phyloP scores from a whole-genome alignment of 1,140 invertebrate species.

The Tetragonula clypearis region DNA sequence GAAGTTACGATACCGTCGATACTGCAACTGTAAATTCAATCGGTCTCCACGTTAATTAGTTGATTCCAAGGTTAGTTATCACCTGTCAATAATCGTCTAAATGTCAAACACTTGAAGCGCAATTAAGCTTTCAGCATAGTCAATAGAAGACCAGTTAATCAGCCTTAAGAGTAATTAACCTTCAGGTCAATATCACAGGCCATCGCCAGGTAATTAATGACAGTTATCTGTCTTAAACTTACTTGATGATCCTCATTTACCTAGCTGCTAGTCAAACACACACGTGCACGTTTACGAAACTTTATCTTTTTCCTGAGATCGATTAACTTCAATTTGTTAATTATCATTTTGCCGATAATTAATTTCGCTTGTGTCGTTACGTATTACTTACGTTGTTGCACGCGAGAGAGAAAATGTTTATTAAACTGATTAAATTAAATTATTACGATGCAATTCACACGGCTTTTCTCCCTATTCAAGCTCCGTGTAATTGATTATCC shows the following conservation, averaged over 20 bases:
- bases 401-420: not conserved
- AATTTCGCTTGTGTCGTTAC: not conserved
- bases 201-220: not conserved
- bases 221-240: not conserved
- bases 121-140: constrained; percentile 7
- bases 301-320: not conserved
- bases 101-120: constrained; percentile 18
- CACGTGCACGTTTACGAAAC: not conserved
- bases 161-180: constrained; percentile 25
- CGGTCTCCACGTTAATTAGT: not conserved
- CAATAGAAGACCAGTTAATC: constrained; percentile 17
- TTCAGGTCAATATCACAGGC: constrained; percentile 8
- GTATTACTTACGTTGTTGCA: not conserved
- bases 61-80: not conserved
- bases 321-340: not conserved
- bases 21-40: not conserved
- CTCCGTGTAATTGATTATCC: not conserved
- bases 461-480: not conserved
- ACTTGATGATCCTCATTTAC: not conserved
- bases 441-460: not conserved
- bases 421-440: not conserved
- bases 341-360: not conserved
- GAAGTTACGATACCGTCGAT: not conserved
- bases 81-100: constrained; percentile 4
- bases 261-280: not conserved